A percentile compares a stretch with the other conserved stretches of the same genome.
Conservation (phyloP, 2,888 invertebrate species). For the Drosophila limbata region DNA sequence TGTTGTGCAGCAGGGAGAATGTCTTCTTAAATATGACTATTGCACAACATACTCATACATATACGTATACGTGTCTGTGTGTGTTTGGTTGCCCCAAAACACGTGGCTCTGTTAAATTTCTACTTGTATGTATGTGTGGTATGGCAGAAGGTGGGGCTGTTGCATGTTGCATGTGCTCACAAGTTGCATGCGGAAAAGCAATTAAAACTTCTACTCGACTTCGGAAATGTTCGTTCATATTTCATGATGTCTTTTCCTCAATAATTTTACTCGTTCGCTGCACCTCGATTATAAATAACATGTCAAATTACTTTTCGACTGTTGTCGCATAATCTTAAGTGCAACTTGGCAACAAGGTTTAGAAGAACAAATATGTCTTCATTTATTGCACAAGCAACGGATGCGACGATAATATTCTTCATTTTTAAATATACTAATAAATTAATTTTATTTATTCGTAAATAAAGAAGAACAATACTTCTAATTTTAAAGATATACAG, state of each 20-base stretch:
- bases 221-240: constrained; percentile 74
- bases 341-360: constrained; percentile 1
- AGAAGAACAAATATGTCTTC: not conserved
- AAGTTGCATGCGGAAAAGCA: constrained; percentile 76
- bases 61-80: constrained; percentile 29
- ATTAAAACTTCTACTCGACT: constrained; percentile 74
- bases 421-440: not conserved
- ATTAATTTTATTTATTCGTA: not conserved
- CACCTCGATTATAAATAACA: constrained; percentile 7
- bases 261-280: constrained; percentile 38
- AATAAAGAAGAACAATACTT: too few species aligned
- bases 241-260: constrained; percentile 67
- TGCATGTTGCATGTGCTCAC: constrained; percentile 42
- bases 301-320: constrained; percentile 22
- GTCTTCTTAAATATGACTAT: constrained; percentile 20
- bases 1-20: constrained; percentile 50
- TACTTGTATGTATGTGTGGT: constrained; percentile 26
- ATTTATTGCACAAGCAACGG: not conserved
- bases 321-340: constrained; percentile 15
- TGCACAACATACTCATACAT: constrained; percentile 42
- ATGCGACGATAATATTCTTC: not conserved
- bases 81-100: constrained; percentile 6
- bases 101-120: constrained; percentile 21
- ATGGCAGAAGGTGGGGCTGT: constrained; percentile 14
- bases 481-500: too few species aligned